These are phyloP conservation scores for Leptogaster cylindrica DNA, from an alignment of 2,888 invertebrate species.

Conservation along the genomic window DNA sequence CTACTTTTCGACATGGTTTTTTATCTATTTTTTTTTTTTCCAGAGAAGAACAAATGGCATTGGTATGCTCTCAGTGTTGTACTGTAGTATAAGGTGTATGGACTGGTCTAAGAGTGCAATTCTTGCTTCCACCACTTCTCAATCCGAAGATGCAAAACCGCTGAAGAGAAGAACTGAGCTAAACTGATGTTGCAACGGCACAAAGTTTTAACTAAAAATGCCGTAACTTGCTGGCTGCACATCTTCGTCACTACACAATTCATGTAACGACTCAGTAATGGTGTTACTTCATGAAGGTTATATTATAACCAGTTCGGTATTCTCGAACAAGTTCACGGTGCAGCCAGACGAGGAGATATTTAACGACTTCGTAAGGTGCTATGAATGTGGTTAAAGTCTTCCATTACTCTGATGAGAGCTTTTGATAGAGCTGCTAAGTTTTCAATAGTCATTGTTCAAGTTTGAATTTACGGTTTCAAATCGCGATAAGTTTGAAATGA, in stretches of 20 bases:
- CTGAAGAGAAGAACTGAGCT: slow-evolving; percentile 1
- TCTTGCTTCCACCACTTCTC: slow-evolving; percentile 7
- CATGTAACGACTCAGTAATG: slow-evolving; percentile 1
- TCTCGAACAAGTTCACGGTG: slow-evolving; percentile 1
- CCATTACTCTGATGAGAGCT: no score
- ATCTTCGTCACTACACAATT: neutral
- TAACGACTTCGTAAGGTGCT: neutral
- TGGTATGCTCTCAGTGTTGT: no score
- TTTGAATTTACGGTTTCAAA: neutral
- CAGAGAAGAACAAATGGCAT: no score
- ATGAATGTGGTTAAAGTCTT: no score
- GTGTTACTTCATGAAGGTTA: slow-evolving; percentile 2
- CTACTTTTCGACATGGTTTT: no score
- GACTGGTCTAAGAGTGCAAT: slow-evolving; percentile 5
- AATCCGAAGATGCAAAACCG: slow-evolving; percentile 3
- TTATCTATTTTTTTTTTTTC: no score
- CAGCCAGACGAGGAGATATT: neutral
- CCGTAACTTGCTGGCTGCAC: slow-evolving; percentile 1
- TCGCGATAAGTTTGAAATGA: no score
- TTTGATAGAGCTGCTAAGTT: no score
- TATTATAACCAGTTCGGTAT: slow-evolving; percentile 3
- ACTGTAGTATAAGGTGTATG: no score
- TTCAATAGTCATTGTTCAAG: neutral
- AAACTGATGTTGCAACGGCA: neutral
- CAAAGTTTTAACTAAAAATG: slow-evolving; percentile 12